Evolutionary conservation across 2,113 vertebrate genomes (phyloP).

Genomic region (Benitochromis conjunctus): DNA sequence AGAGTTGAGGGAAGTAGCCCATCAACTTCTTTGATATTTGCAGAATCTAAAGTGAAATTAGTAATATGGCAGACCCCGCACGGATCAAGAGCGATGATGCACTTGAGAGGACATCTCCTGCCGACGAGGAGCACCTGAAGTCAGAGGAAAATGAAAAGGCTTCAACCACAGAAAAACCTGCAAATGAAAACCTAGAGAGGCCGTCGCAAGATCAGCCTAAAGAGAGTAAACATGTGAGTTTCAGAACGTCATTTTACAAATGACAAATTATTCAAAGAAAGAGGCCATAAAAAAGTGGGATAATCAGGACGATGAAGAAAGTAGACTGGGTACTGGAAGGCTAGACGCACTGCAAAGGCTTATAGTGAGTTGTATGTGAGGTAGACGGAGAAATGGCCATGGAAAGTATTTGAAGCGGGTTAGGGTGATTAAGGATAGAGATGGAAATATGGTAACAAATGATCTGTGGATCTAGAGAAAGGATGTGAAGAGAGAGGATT

Average conservation of each 20-base stretch:
- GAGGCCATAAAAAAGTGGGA: background rate
- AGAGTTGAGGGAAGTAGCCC: background rate
- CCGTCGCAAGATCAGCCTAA: slow-evolving; percentile 20
- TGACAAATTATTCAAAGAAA: background rate
- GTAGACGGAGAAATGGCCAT: background rate
- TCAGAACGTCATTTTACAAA: background rate
- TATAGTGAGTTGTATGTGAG: background rate
- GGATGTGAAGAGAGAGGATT: background rate
- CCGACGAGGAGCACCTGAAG: background rate
- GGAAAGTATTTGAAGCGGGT: background rate
- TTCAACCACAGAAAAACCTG: background rate
- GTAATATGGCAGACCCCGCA: slow-evolving; percentile 73
- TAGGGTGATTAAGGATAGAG: background rate
- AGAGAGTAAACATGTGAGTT: slow-evolving; percentile 26
- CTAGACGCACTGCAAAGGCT: background rate
- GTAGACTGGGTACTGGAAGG: background rate
- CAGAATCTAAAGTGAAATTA: background rate
- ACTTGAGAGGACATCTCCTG: background rate
- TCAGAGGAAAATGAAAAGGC: background rate
- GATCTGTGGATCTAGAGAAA: background rate
- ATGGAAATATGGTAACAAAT: background rate
- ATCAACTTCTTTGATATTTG: background rate
- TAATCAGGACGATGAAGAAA: background rate
- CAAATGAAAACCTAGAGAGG: slow-evolving; percentile 26
- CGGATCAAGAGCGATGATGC: slow-evolving; percentile 45